Percentiles rank a stretch among this genome's conserved stretches.
Evolutionary conservation across 2,888 invertebrate genomes (phyloP).

Genomic region (Pseudococcus longispinus): DNA sequence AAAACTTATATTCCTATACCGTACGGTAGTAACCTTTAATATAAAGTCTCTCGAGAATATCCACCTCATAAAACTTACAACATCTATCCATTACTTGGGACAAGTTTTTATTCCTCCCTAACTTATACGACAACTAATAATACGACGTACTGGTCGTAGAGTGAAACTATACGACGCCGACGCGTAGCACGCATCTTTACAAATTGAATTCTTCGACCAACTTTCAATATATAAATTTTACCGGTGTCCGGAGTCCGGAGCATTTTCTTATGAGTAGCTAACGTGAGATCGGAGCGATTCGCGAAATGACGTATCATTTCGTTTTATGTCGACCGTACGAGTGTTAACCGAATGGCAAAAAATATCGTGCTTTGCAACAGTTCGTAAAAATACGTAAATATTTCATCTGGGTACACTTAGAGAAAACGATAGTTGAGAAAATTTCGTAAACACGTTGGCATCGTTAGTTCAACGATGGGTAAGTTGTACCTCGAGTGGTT

Average conservation of each 20-base stretch:
- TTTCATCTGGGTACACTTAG: background rate
- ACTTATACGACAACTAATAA: constrained; percentile 24
- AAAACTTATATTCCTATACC: constrained; percentile 20
- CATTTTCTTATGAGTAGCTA: background rate
- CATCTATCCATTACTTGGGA: constrained; percentile 3
- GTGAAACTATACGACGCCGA: background rate
- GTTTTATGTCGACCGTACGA: background rate
- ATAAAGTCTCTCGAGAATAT: constrained; percentile 24
- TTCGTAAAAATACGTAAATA: background rate
- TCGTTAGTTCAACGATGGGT: background rate
- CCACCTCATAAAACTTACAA: constrained; percentile 31
- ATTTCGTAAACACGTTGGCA: background rate
- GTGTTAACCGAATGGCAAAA: background rate
- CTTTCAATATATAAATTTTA: background rate
- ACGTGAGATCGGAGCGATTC: background rate
- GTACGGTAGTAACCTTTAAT: constrained; percentile 19
- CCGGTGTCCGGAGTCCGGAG: background rate
- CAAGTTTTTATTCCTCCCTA: background rate
- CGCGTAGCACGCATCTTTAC: background rate
- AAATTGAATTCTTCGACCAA: constrained; percentile 11
- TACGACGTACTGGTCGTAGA: background rate
- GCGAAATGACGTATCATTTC: background rate
- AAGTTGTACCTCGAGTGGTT: background rate
- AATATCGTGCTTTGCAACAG: background rate
- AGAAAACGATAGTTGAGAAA: background rate